Evolutionary conservation across 2,113 vertebrate genomes (phyloP), one percentile per base, ranked within the genome.

Genomic region (Chaetorhynchus papuensis): DNA sequence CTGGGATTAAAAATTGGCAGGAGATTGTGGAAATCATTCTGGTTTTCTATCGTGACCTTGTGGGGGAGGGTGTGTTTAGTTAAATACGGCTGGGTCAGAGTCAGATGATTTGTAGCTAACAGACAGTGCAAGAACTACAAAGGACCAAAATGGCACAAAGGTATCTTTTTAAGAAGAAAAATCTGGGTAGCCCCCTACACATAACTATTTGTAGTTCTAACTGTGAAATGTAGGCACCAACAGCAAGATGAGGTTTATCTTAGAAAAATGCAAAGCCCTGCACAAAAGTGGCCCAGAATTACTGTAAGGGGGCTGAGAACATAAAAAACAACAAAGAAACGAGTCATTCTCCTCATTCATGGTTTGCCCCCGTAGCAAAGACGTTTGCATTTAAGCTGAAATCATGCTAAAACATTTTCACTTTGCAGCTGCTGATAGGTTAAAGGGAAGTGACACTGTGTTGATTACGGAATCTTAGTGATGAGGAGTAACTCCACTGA

Each of bases 31-130:
- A 94, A 93, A 92, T 80, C 2, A 42, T 83, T 87, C 35, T 83
- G 10, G 0, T 90, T 86, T 94, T 86, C 68, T 53, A 19, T 39
- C 9, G 14, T 52, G 66, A 52, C 66, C 60, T 79, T 83, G 54
- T 31, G n/a, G 79, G 75, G 88, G 83, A 81, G 76, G 64, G 41
- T 42, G 10, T 37, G 20, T 68, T 88, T 68, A 78, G 90, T 53
- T 63, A 88, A 96, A 86, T 81, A 83, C 56, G 91, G 83, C 71
- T 77, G 68, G 47, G 59, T 92, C 74, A 87, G 69, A 56, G 68
- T 83, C 88, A 94, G 90, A 53, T 81, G 86, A 86, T 87, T 94
- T 91, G 19, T 26, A 85, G 49, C 65, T 82, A 78, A n/a, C 53
- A 91, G 52, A 83, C 15, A 87, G 52, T 72, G 45, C 66, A 83